Base-by-base conservation (phyloP, 1,140 invertebrate genomes). In the Drosophila serrata region DNA sequence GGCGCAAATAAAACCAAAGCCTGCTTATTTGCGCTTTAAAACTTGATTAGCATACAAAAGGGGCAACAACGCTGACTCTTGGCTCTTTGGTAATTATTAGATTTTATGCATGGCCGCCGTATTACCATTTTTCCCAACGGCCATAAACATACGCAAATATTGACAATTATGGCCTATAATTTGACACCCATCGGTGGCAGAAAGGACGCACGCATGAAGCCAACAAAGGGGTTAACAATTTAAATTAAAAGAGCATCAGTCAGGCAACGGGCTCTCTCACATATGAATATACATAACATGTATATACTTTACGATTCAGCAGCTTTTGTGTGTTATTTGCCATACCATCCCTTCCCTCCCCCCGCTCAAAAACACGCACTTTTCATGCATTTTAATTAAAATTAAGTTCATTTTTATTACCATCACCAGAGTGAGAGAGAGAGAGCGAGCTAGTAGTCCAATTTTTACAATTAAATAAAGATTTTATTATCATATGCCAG, bases 381-480 rank as follows among this genome's bases (percentile, higher is more conserved):
- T 87, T 80, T 77, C 80, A 79, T 81, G 88, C 82, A 91, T 91
- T 91, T 91, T 91, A 91, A 91, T 91, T 91, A 91, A 91, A 91
- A 91, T 91, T 91, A 91, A 79, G 77, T 88, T 90, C 79, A 85
- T 84, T 91, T 90, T 91, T 91, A 91, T 91, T 82, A 91, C 82
- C 15, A 13, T 0, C 46, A 27, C 33, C 33, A 70, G 49, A 48
- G 43, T 8, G 33, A 22, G 42, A 11, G 63, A 17, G 22, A 33
- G 12, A 24, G 45, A 9, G 40, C 3, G 31, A 13, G 58, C 22
- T 27, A 24, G 46, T 82, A 68, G 72, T 78, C 65, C 84, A 88
- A 84, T 88, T 90, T 90, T 85, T 79, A 88, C 85, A 88, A 88
- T 88, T 88, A 90, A 90, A 88, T 90, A 90, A 90, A 90, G 85